These are phyloP conservation scores for Nephrotoma guestfalica DNA, from an alignment of 2,888 invertebrate species.

Conservation along the genomic window DNA sequence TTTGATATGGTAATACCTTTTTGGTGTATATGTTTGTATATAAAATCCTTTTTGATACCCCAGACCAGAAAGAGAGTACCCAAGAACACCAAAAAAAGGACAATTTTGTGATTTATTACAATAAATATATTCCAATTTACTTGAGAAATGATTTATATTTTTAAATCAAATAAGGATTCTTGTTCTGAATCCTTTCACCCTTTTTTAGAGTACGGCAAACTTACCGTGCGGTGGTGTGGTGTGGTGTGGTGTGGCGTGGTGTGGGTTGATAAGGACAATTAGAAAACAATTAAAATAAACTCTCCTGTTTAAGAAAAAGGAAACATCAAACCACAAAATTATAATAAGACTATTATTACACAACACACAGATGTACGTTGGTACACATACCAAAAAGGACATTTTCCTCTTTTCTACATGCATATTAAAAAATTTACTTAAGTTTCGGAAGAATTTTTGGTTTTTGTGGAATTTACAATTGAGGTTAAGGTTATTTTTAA, in stretches of 20 bases:
- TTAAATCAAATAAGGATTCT: not conserved
- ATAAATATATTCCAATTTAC: not conserved
- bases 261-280: not conserved
- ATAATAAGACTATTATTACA: not conserved
- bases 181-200: not conserved
- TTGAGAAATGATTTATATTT: not conserved
- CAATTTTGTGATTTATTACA: not conserved
- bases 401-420: not conserved
- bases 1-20: not conserved
- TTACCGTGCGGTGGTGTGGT: not conserved
- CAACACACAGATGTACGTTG: not conserved
- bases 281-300: not conserved
- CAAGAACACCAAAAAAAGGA: not conserved
- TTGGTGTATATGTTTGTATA: no score
- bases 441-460: not conserved
- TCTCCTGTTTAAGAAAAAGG: not conserved
- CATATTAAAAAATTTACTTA: not conserved
- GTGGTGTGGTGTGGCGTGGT: not conserved
- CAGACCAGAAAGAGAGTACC: not conserved
- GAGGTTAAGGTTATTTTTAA: not conserved
- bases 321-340: not conserved
- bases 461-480: not conserved
- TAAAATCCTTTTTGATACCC: not conserved
- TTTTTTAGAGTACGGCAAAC: not conserved
- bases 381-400: not conserved